A percentile compares a stretch with the other conserved stretches of the same genome.
phyloP scores from a whole-genome alignment of 2,888 invertebrate genomes.

The Trissolcus brochymenae region DNA sequence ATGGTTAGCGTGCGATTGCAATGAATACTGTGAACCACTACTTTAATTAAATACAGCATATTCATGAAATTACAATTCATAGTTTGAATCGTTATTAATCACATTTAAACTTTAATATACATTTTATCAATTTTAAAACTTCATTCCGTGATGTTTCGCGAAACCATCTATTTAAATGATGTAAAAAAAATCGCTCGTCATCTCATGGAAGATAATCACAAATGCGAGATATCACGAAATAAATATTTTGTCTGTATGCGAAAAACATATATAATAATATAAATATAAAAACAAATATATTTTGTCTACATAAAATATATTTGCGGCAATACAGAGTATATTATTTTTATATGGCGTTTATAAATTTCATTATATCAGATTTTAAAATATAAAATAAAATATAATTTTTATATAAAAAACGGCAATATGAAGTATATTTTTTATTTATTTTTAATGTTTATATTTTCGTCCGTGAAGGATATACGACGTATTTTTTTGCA shows the following conservation, averaged over 20 bases:
- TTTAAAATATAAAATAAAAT: too few relatives aligned
- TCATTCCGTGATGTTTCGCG: background rate
- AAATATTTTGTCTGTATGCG: slow-evolving; percentile 38
- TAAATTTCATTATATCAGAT: too few relatives aligned
- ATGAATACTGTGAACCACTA: background rate
- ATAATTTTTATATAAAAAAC: too few relatives aligned
- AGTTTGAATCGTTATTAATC: background rate
- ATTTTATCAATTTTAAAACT: background rate
- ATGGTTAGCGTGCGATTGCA: background rate
- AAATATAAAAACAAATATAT: too few relatives aligned
- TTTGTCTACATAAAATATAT: too few relatives aligned
- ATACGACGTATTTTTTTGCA: slow-evolving; percentile 43
- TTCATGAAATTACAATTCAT: background rate
- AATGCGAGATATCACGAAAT: slow-evolving; percentile 27
- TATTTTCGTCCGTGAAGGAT: too few relatives aligned
- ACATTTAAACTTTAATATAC: background rate
- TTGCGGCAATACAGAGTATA: too few relatives aligned
- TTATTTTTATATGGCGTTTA: too few relatives aligned
- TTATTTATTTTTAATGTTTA: too few relatives aligned
- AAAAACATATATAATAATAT: too few relatives aligned
- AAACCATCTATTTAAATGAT: background rate
- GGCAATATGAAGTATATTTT: too few relatives aligned
- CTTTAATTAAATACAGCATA: background rate
- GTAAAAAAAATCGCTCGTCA: background rate
- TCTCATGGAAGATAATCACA: slow-evolving; percentile 9